Conservation (phyloP, 2,888 invertebrate species). For the Keiferia lycopersicella region DNA sequence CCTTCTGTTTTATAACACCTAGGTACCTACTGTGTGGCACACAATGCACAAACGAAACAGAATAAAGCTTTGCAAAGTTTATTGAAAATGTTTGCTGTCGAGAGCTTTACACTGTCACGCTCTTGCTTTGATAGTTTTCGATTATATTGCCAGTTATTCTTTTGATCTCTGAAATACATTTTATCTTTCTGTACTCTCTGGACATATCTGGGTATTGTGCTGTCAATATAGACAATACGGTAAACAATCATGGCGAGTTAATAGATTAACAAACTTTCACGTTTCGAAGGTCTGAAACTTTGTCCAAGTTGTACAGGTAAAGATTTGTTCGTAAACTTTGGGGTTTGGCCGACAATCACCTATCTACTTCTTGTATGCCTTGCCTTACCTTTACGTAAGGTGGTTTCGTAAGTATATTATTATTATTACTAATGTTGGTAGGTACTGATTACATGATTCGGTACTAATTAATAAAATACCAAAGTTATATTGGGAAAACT, state of each 20-base stretch:
- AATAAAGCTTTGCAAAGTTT: slow-evolving; percentile 40
- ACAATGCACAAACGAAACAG: slow-evolving; percentile 38
- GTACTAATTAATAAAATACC: too few species aligned
- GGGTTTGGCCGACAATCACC: background rate
- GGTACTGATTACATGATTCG: too few species aligned
- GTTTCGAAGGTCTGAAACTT: slow-evolving; percentile 3
- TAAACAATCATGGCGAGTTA: background rate
- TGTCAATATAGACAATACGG: background rate
- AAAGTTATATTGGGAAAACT: too few species aligned
- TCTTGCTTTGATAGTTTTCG: slow-evolving; percentile 21
- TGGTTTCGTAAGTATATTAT: too few species aligned
- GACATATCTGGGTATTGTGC: too few species aligned
- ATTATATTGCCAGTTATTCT: background rate
- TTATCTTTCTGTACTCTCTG: background rate
- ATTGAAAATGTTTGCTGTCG: slow-evolving; percentile 36
- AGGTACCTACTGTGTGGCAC: too few species aligned
- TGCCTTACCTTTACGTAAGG: background rate
- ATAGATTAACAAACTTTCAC: background rate
- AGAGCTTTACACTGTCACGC: slow-evolving; percentile 14
- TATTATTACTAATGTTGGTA: too few species aligned
- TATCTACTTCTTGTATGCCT: slow-evolving; percentile 23
- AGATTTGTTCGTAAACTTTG: slow-evolving; percentile 3
- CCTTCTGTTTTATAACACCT: too few species aligned
- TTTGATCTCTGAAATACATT: background rate
- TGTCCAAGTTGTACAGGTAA: background rate